phyloP scores from a whole-genome alignment of 2,797 vertebrate species.

The Nyctibius grandis region DNA sequence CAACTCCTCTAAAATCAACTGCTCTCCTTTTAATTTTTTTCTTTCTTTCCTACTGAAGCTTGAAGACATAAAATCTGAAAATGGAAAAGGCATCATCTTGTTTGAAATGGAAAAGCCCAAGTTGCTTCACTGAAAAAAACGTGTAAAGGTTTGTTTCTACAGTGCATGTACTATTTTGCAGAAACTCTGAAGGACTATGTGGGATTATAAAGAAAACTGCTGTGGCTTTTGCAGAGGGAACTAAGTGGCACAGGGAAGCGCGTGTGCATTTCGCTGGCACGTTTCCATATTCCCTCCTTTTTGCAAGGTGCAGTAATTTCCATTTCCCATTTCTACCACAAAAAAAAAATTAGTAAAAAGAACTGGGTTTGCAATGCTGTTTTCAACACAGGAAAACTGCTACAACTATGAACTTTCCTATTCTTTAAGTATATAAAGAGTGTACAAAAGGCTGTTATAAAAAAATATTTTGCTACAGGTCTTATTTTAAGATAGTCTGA shows the following conservation, averaged over 20 bases:
- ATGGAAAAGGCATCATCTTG: not conserved
- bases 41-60: not conserved
- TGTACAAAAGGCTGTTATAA: not conserved
- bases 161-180: not conserved
- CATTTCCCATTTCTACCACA: not conserved
- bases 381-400: not conserved
- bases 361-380: not conserved
- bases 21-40: too few relatives aligned
- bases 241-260: not conserved
- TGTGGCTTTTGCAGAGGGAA: not conserved
- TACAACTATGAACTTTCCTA: not conserved
- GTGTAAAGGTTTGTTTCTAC: not conserved
- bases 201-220: not conserved
- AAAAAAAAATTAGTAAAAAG: not conserved
- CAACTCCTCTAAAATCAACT: not conserved
- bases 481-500: not conserved
- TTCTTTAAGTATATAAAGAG: not conserved
- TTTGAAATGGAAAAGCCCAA: not conserved
- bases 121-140: not conserved
- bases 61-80: not conserved
- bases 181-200: not conserved
- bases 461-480: not conserved
- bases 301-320: not conserved
- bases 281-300: not conserved
- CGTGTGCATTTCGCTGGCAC: accelerated